Conservation (phyloP, 2,888 invertebrate species). For the Limnephilus rhombicus region DNA sequence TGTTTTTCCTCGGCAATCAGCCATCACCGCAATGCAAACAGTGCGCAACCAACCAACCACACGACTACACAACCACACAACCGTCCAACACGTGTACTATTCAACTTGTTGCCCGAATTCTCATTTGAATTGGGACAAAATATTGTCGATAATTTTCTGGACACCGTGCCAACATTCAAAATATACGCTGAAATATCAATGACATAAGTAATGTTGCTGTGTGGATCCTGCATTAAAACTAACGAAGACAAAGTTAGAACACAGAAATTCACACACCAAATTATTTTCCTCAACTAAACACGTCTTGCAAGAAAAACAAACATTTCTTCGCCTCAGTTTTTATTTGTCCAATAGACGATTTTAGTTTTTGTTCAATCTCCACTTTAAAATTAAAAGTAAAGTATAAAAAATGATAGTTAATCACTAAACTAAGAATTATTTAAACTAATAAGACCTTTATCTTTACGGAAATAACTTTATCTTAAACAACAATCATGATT, state of each 20-base stretch:
- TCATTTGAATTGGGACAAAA: slow-evolving; percentile 26
- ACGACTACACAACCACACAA: not conserved
- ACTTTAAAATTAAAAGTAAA: too few relatives aligned
- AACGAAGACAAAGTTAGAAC: not conserved
- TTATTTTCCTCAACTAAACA: not conserved
- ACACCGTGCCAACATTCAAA: not conserved
- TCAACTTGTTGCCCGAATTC: slow-evolving; percentile 7
- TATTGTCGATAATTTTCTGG: not conserved
- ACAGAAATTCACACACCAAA: not conserved
- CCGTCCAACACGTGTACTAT: slow-evolving; percentile 5
- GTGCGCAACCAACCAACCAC: not conserved
- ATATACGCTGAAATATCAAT: not conserved
- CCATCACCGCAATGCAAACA: slow-evolving; percentile 37
- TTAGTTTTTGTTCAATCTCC: too few relatives aligned
- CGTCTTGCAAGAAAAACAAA: not conserved
- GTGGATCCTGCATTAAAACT: not conserved
- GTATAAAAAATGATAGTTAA: too few relatives aligned
- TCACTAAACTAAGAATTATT: too few relatives aligned
- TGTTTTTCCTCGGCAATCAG: slow-evolving; percentile 33
- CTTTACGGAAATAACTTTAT: too few relatives aligned
- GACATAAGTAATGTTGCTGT: not conserved
- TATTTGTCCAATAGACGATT: too few relatives aligned
- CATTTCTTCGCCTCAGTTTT: too few relatives aligned
- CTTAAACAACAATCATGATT: too few relatives aligned
- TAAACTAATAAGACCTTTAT: too few relatives aligned